Percentiles rank a stretch among this genome's conserved stretches.
phyloP scores from a whole-genome alignment of 30 jellyfish, hydroid and myxozoan genomes.

The Aurelia aurita complex sp. Pacific region DNA sequence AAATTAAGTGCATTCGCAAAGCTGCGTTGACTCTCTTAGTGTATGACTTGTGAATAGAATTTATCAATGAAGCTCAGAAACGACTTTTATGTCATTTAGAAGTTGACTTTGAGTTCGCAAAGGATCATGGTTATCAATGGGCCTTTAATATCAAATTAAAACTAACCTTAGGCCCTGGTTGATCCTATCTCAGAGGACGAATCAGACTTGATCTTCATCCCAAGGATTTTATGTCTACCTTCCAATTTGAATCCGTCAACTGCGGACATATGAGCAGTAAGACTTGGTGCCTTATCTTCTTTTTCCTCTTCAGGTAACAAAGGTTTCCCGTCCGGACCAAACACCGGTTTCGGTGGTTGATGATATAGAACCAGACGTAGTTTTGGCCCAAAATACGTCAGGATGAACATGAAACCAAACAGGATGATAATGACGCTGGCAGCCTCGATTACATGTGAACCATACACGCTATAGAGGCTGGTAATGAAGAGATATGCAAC shows the following conservation, averaged over 20 bases:
- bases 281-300: background rate
- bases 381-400: slow-evolving; percentile 77
- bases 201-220: slow-evolving; percentile 21
- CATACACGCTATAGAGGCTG: slow-evolving; percentile 60
- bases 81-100: no score
- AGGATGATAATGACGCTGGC: slow-evolving; percentile 77
- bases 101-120: no score
- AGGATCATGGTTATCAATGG: no score
- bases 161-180: slow-evolving; percentile 4
- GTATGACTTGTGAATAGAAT: no score
- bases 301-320: slow-evolving; percentile 43
- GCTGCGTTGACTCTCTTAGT: no score
- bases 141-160: background rate
- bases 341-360: slow-evolving; percentile 52
- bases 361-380: slow-evolving; percentile 62
- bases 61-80: no score
- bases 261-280: slow-evolving; percentile 52
- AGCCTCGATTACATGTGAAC: slow-evolving; percentile 75
- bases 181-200: background rate
- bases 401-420: slow-evolving; percentile 66
- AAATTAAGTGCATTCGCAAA: no score
- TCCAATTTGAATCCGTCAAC: slow-evolving; percentile 26
- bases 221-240: slow-evolving; percentile 23
- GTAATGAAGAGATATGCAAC: slow-evolving; percentile 56
- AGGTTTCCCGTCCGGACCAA: slow-evolving; percentile 67